Percentiles rank a stretch among this genome's conserved stretches.
These are phyloP conservation scores for Cantharis rustica DNA, from an alignment of 2,888 invertebrate species.

Conservation along the genomic window DNA sequence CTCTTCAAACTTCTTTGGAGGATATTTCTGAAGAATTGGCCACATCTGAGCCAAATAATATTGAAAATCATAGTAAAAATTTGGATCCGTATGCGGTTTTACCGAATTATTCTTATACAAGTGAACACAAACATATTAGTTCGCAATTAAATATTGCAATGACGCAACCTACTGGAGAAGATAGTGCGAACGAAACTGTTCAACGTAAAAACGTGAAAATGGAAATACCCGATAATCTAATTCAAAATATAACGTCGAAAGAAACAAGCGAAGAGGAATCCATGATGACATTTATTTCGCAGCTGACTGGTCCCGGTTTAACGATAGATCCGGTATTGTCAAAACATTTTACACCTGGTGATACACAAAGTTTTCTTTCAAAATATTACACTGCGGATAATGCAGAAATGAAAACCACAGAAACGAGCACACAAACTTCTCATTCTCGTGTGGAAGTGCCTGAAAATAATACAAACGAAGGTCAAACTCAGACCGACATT, in stretches of 20 bases:
- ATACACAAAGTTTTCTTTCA: background rate
- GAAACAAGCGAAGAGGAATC: background rate
- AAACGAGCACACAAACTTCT: background rate
- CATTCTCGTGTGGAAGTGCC: background rate
- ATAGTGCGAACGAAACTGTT: background rate
- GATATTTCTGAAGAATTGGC: background rate
- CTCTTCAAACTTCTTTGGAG: constrained; percentile 16
- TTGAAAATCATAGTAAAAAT: background rate
- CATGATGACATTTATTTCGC: background rate
- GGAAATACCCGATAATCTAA: background rate
- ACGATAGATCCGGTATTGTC: background rate
- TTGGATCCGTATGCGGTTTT: background rate
- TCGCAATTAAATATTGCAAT: background rate
- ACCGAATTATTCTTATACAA: background rate
- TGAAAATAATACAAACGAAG: background rate
- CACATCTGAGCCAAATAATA: background rate
- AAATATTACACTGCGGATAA: background rate
- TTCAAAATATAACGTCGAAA: background rate
- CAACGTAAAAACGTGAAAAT: constrained; percentile 2
- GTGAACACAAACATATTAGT: background rate
- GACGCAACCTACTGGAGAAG: background rate
- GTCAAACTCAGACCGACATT: background rate
- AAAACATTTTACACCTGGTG: background rate
- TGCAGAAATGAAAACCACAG: background rate
- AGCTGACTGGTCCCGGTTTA: background rate